Conservation (phyloP, 1,140 invertebrate species). For the Diabrotica virgifera region DNA sequence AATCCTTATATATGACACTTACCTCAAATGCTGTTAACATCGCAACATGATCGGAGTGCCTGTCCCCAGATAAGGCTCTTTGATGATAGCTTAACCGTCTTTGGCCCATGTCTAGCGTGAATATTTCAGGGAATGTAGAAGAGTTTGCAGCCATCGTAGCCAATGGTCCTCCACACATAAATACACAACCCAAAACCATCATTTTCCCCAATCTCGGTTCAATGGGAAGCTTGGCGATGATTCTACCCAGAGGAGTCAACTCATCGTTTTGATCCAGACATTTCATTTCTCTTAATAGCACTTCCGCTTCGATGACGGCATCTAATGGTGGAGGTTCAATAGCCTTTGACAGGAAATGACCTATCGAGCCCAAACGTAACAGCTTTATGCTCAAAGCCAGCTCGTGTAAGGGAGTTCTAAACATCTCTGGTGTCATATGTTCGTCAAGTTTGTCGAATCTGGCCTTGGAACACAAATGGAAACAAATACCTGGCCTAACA, state of each 20-base stretch:
- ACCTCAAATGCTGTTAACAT: slow-evolving; percentile 88
- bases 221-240: slow-evolving; percentile 88
- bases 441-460: slow-evolving; percentile 78
- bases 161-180: slow-evolving; percentile 83
- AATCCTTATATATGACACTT: slow-evolving; percentile 3
- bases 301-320: slow-evolving; percentile 89
- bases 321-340: slow-evolving; percentile 92
- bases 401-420: slow-evolving; percentile 91
- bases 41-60: slow-evolving; percentile 92
- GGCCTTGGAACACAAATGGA: slow-evolving; percentile 78
- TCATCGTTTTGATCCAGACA: slow-evolving; percentile 83
- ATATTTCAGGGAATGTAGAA: slow-evolving; percentile 89
- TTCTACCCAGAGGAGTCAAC: slow-evolving; percentile 84
- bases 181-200: slow-evolving; percentile 86
- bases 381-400: slow-evolving; percentile 81
- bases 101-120: slow-evolving; percentile 65
- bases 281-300: slow-evolving; percentile 72
- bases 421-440: slow-evolving; percentile 93
- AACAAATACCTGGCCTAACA: slow-evolving; percentile 83
- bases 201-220: slow-evolving; percentile 93
- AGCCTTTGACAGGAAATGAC: slow-evolving; percentile 89
- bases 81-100: slow-evolving; percentile 73
- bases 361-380: slow-evolving; percentile 83
- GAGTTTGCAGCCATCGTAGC: slow-evolving; percentile 93
- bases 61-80: slow-evolving; percentile 75